Base-by-base conservation (phyloP, 2,797 vertebrate genomes). In the Neostethus bicornis region DNA sequence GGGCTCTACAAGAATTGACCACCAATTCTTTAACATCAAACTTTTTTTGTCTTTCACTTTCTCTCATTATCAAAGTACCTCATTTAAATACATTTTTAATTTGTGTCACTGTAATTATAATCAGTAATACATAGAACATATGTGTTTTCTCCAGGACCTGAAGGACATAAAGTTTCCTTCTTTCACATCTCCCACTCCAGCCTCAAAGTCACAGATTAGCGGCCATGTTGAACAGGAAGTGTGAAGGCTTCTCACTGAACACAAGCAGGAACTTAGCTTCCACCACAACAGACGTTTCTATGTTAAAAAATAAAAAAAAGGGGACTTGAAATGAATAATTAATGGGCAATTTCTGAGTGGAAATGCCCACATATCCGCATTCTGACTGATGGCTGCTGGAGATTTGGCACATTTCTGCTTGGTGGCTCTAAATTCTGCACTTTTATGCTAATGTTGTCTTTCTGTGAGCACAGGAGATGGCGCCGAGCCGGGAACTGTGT, bases 361-460 rank as follows among this genome's bases (percentile, higher is more conserved):
- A 68, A 70, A 48, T 3, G 31, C 23, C 52, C 14, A 3, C 13
- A 17, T 19, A 45, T 46, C 43, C 23, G 16, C 4, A 11, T 32
- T 60, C 13, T 23, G 26, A 55, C 5, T 53, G 54, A 58, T 66
- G 70, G 62, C 24, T 6, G 38, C 66, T 60, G 31, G 43, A 53
- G 28, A 53, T 31, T 44, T 26, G 38, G 49, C 48, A 49, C 47
- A 46, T 31, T 31, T 31, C 34, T 23, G 39, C 50, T 66, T 64
- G 51, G 53, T 29, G 51, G n/a, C 43, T 78, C 59, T 66, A 70
- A 62, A 55, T 65, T 75, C 50, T 29, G 42, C 61, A 71, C 63
- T 60, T 84, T 81, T 68, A 85, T 81, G 77, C 67, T 77, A 79
- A 87, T 84, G 70, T 59, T 51, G 63, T 52, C 57, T 70, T 66